Base-by-base conservation (phyloP, 2,888 invertebrate genomes). In the Drosophila kokeensis region DNA sequence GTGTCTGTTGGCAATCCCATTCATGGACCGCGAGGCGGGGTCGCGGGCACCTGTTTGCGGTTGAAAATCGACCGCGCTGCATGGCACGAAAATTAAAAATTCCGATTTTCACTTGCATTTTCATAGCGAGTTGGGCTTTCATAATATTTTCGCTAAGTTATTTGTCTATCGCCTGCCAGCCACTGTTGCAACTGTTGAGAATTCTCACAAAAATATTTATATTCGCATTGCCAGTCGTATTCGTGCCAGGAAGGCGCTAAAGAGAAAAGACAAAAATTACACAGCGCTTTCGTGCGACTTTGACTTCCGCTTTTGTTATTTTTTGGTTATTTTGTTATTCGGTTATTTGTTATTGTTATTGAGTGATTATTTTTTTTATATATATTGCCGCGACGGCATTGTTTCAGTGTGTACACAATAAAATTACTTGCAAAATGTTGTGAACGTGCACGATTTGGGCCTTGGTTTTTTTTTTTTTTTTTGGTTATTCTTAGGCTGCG, bases 81-180 rank as follows among this genome's bases (percentile, higher is more conserved):
- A 71, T 78, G 65, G 74, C 81, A 83, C 87, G 73, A 87, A 45
- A 87, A 87, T 87, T 87, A 87, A 87, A 90, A 87, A 87, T 87
- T 87, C 84, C 90, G 84, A 87, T 87, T 87, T 87, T 87, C 89
- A 89, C 89, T 90, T 90, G 89, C 84, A 77, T 70, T 75, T 76
- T 70, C 49, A 50, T 66, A 60, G 67, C 45, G 68, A 55, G 65
- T 52, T 64, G 73, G 50, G 76, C 89, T 90, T 87, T 87, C 85
- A 86, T 86, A 86, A 86, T 90, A 89, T 88, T 87, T 83, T 82
- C 79, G 79, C 71, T 68, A 78, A 84, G 63, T 67, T 78, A 71
- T 81, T 76, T 84, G 72, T 81, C 83, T 86, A 86, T 86, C 57
- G 77, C 66, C 66, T 15, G 49, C n/a, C 24, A 40, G 52, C 63